phyloP scores from a whole-genome alignment of 2,888 invertebrate genomes.

The Antheraea assamensis region DNA sequence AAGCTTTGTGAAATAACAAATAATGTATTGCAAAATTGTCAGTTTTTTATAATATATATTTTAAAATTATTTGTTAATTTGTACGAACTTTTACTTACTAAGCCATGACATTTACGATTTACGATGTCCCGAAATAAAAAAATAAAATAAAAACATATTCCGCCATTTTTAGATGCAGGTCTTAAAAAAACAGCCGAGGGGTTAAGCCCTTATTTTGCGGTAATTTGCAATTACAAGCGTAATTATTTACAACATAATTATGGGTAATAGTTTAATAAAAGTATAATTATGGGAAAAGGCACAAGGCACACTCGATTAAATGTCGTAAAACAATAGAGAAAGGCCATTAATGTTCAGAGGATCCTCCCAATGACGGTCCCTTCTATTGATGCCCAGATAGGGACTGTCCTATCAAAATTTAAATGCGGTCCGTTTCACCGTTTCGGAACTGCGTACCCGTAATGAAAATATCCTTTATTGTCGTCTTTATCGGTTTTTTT shows the following conservation, averaged over 20 bases:
- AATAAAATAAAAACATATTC: too few species aligned
- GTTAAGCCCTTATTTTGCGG: neutral
- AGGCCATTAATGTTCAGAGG: conserved; percentile 46
- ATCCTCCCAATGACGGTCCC: conserved; percentile 44
- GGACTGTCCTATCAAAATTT: conserved; percentile 56
- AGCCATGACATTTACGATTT: too few species aligned
- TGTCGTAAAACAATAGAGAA: conserved; percentile 52
- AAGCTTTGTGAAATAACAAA: too few species aligned
- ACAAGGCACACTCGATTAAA: conserved; percentile 47
- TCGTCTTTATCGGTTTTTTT: conserved; percentile 39
- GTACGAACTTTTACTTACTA: too few species aligned
- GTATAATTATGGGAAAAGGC: conserved; percentile 34
- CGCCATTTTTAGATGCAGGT: too few species aligned
- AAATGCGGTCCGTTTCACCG: conserved; percentile 54
- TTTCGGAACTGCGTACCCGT: conserved; percentile 41
- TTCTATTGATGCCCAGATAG: conserved; percentile 55
- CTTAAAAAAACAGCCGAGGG: too few species aligned
- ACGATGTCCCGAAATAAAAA: too few species aligned
- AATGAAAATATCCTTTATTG: conserved; percentile 55
- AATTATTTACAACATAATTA: neutral
- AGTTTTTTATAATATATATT: too few species aligned
- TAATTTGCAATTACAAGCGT: neutral
- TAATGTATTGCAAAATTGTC: too few species aligned
- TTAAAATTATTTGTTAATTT: too few species aligned
- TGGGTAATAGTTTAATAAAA: conserved; percentile 37